These are phyloP conservation scores for Nesometra sesokonis DNA, from an alignment of 35 echinoderm and acorn worm species.

Conservation along the genomic window DNA sequence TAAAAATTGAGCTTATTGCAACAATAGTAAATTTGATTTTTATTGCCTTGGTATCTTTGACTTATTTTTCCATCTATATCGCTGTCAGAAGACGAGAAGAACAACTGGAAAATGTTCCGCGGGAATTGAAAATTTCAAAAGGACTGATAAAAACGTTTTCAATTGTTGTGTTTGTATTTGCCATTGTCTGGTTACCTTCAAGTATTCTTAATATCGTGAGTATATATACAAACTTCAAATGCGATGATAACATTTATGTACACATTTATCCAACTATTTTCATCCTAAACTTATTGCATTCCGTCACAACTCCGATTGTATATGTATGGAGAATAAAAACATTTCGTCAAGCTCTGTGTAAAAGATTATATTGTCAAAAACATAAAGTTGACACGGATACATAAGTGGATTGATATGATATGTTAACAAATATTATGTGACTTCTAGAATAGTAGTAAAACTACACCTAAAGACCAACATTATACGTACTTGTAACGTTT, in stretches of 20 bases:
- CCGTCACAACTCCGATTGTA: not conserved
- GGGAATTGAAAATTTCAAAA: not conserved
- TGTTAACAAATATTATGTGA: too few relatives aligned
- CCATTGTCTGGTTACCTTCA: not conserved
- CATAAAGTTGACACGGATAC: too few relatives aligned
- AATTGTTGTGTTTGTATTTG: not conserved
- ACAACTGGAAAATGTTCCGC: not conserved
- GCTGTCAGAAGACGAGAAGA: not conserved
- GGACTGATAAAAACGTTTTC: not conserved
- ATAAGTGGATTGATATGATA: too few relatives aligned
- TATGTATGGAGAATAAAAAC: not conserved
- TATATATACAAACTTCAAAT: not conserved
- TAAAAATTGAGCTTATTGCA: not conserved
- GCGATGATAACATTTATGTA: not conserved
- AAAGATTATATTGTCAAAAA: not conserved
- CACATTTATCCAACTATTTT: not conserved
- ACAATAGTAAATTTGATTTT: not conserved
- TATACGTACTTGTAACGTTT: too few relatives aligned
- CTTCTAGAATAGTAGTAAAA: too few relatives aligned
- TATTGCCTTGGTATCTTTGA: not conserved
- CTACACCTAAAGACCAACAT: too few relatives aligned
- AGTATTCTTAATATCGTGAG: not conserved
- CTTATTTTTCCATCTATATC: not conserved
- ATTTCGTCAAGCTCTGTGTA: not conserved
- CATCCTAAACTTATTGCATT: not conserved